phyloP scores from a whole-genome alignment of 2,113 vertebrate species.

The Lutjanus erythropterus region DNA sequence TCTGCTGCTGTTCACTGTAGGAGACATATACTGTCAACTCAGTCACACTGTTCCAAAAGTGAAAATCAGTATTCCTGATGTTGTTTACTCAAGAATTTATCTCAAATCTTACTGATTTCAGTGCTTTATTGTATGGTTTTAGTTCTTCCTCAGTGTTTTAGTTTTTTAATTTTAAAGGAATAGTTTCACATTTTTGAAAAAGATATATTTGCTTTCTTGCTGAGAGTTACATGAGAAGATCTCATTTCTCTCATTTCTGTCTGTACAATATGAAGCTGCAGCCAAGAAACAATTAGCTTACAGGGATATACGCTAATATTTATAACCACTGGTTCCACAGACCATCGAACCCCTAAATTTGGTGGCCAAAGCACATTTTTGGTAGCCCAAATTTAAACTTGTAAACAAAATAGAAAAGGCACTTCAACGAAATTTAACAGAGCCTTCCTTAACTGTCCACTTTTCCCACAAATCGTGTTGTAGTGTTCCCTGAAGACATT shows the following conservation, averaged over 20 bases:
- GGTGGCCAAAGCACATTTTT: too few species aligned
- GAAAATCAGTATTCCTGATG: not conserved
- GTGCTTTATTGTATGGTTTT: not conserved
- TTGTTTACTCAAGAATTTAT: not conserved
- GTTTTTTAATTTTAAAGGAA: not conserved
- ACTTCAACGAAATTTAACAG: too few species aligned
- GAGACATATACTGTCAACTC: slow-evolving; percentile 3
- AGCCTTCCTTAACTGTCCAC: too few species aligned
- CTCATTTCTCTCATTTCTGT: not conserved
- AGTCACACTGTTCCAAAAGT: not conserved
- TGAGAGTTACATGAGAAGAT: not conserved
- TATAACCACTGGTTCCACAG: too few species aligned
- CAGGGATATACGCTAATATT: too few species aligned
- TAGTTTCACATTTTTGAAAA: not conserved
- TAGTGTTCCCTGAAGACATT: too few species aligned
- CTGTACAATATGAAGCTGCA: not conserved
- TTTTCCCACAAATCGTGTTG: too few species aligned
- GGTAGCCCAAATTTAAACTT: too few species aligned
- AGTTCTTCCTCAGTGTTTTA: not conserved
- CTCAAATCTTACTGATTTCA: not conserved
- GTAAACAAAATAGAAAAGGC: too few species aligned
- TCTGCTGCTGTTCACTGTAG: slow-evolving; percentile 16
- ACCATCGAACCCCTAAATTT: too few species aligned
- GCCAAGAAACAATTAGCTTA: not conserved
- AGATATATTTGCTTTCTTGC: not conserved